Evolutionary conservation across 1,140 invertebrate genomes (phyloP), one percentile per base, ranked within the genome.

Genomic region (Vollenhovia emeryi): DNA sequence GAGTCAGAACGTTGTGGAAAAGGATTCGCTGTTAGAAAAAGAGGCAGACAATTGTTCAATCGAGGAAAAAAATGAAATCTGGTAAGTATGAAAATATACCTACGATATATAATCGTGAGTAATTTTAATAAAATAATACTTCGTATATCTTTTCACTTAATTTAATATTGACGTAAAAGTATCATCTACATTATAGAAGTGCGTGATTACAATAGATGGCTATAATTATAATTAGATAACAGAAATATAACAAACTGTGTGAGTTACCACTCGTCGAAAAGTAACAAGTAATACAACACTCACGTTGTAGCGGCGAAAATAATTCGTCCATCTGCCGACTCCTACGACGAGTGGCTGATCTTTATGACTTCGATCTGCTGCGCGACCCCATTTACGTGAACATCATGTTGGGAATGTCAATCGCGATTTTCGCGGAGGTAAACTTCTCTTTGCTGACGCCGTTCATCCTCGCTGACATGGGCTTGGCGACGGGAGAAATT

Each of bases 391-490:
- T 95, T 68, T 96, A 96, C 84, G 92, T 97, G 2, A 97, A 96
- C 91, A 96, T 97, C 52, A 95, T 97, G 93, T 84, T 97, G n/a
- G 96, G 97, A 0, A 93, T 97, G 76, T 96, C 96, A 0, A 91
- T 97, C 2, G 96, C 96, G 0, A 95, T 96, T 15, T 96, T 96
- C 88, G 96, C 96, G 0, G 97, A 97, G 90, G 95, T 96, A 2
- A 97, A 97, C 90, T 97, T 97, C 88, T 96, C 96, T 2, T 91
- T 96, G 4, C 85, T 97, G 13, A 95, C 96, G 2, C 96, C 97
- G 24, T 96, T 97, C 40, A 96, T 97, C 45, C 91, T 97, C 2
- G 95, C 95, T 18, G 96, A 97, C 48, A 94, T 95, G 71, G 71
- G 95, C 18, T 96, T 96, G 79, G 92, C 94, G 13, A 96, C 95